Conservation (phyloP, 1,140 invertebrate species). For the Drosophila lacteicornis region DNA sequence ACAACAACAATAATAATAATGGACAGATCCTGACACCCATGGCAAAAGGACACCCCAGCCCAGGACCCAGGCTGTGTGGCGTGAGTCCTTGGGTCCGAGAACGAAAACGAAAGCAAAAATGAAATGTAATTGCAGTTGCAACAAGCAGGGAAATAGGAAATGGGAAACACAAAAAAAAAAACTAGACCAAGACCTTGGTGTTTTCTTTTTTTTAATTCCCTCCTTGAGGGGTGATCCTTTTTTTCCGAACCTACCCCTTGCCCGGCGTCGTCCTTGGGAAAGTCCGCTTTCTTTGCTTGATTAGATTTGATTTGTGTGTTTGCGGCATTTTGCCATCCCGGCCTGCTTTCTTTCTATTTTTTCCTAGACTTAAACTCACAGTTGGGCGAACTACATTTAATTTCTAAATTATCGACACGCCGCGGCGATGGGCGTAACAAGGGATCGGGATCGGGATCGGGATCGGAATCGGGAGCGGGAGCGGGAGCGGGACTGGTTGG, state of each 20-base stretch:
- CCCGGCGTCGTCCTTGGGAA: slow-evolving; percentile 54
- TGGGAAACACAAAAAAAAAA: slow-evolving; percentile 31
- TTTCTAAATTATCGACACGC: slow-evolving; percentile 78
- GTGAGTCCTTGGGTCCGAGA: slow-evolving; percentile 45
- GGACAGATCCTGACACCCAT: slow-evolving; percentile 63
- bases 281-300: slow-evolving; percentile 74
- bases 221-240: slow-evolving; percentile 54
- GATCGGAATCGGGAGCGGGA: neutral
- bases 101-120: slow-evolving; percentile 50
- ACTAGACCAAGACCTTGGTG: slow-evolving; percentile 69
- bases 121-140: slow-evolving; percentile 74
- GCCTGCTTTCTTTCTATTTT: neutral
- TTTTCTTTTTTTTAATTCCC: slow-evolving; percentile 26
- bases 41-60: slow-evolving; percentile 49
- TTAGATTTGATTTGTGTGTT: slow-evolving; percentile 81
- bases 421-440: slow-evolving; percentile 66
- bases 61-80: slow-evolving; percentile 35
- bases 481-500: neutral
- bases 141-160: slow-evolving; percentile 19
- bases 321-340: slow-evolving; percentile 63
- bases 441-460: slow-evolving; percentile 4
- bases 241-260: slow-evolving; percentile 48
- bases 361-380: slow-evolving; percentile 3
- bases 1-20: slow-evolving; percentile 34
- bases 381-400: slow-evolving; percentile 65